A percentile compares a stretch with the other conserved stretches of the same genome.
Conservation (phyloP, 2,797 vertebrate genomes). For the Bufotes viridis region DNA sequence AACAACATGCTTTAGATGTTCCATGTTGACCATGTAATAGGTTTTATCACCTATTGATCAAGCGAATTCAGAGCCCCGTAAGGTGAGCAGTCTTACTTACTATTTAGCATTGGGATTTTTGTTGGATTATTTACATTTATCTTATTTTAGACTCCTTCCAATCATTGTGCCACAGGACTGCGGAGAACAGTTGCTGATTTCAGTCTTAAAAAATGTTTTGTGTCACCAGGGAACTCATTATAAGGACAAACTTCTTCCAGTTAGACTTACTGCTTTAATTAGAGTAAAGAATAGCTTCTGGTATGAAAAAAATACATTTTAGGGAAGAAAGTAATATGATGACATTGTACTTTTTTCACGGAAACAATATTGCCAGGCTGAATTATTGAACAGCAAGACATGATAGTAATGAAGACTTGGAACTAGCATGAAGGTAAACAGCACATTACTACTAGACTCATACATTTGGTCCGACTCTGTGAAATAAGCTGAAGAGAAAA, state of each 20-base stretch:
- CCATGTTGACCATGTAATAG: conserved; percentile 9
- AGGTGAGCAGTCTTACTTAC: conserved; percentile 46
- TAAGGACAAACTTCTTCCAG: conserved; percentile 65
- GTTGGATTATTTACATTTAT: conserved; percentile 56
- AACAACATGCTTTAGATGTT: not conserved
- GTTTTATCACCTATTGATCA: conserved; percentile 36
- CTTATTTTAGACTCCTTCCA: conserved; percentile 44
- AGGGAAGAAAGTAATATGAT: conserved; percentile 59
- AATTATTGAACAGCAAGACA: conserved; percentile 63
- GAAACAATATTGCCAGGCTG: conserved; percentile 64
- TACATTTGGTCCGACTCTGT: conserved; percentile 10
- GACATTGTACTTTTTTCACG: conserved; percentile 61
- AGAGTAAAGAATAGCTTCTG: conserved; percentile 63
- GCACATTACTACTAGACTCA: conserved; percentile 31
- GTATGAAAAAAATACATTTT: conserved; percentile 57
- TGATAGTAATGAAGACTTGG: conserved; percentile 56
- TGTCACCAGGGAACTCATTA: conserved; percentile 72
- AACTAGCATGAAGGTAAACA: conserved; percentile 58
- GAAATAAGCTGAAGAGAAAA: conserved; percentile 28
- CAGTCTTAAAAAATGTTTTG: conserved; percentile 63
- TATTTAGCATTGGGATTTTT: conserved; percentile 41
- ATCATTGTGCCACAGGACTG: conserved; percentile 54
- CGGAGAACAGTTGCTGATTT: conserved; percentile 61
- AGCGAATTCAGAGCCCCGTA: conserved; percentile 8
- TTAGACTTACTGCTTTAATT: conserved; percentile 71